phyloP scores from a whole-genome alignment of 92 coral and sea anemone species.

The Scolanthus callimorphus region DNA sequence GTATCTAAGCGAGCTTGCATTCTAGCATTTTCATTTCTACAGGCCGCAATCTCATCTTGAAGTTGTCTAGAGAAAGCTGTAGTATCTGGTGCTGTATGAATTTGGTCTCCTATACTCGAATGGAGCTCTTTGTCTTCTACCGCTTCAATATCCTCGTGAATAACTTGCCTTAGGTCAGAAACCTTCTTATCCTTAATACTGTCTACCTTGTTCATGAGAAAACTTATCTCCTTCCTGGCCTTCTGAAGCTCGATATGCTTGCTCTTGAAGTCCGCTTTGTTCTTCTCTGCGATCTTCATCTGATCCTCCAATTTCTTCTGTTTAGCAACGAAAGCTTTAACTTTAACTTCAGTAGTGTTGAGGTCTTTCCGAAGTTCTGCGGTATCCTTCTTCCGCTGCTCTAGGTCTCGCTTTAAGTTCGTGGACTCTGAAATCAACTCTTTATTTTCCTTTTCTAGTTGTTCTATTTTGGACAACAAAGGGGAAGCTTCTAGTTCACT shows the following conservation, averaged over 20 bases:
- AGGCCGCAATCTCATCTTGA: background rate
- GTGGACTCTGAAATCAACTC: background rate
- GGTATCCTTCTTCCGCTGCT: constrained; percentile 2
- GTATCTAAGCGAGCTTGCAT: constrained; percentile 33
- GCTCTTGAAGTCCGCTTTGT: background rate
- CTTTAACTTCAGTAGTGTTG: constrained; percentile 10
- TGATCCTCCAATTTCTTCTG: constrained; percentile 5
- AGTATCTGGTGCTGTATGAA: background rate
- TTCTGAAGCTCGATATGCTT: background rate
- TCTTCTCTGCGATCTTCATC: background rate
- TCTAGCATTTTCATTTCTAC: constrained; percentile 37
- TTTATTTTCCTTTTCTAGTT: background rate
- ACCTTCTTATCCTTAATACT: background rate
- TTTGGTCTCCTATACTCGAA: background rate
- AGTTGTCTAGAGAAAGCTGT: too few relatives aligned
- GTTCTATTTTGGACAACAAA: background rate
- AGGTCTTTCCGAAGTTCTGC: constrained; percentile 4
- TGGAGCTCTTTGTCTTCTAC: background rate
- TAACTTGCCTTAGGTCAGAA: background rate
- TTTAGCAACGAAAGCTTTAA: constrained; percentile 13
- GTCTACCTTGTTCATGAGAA: background rate
- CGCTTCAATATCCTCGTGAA: background rate
- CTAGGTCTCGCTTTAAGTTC: background rate
- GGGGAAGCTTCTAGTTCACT: constrained; percentile 12
- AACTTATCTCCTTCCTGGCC: background rate